Evolutionary conservation across 1,140 invertebrate species (phyloP).

Genomic region (Propsilocerus akamusi): DNA sequence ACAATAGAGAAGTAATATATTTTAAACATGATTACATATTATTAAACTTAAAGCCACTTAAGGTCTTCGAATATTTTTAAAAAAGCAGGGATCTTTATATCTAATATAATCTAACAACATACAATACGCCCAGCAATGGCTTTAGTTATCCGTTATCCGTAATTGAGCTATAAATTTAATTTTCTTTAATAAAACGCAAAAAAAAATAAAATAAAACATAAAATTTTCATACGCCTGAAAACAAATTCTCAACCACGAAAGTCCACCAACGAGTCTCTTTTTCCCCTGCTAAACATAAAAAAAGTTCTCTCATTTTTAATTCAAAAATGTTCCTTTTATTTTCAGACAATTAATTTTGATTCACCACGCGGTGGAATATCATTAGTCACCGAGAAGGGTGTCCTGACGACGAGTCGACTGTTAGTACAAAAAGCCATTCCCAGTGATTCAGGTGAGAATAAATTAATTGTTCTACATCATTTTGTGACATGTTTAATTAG

Average conservation of each 20-base stretch:
- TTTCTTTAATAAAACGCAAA: background rate
- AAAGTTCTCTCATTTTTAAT: constrained; percentile 5
- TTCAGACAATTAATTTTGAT: constrained; percentile 57
- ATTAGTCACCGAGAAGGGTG: constrained; percentile 59
- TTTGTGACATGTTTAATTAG: too few relatives aligned
- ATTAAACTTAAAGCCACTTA: too few relatives aligned
- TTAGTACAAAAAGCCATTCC: constrained; percentile 59
- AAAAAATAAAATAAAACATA: background rate
- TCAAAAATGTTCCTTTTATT: constrained; percentile 11
- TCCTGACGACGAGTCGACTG: constrained; percentile 56
- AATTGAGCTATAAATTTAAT: background rate
- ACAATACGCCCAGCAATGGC: too few relatives aligned
- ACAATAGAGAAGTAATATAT: constrained; percentile 51
- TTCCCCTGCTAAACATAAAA: too few relatives aligned
- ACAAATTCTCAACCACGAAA: background rate
- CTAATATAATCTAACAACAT: too few relatives aligned
- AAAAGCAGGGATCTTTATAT: too few relatives aligned
- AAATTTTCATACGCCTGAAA: background rate
- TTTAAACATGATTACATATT: background rate
- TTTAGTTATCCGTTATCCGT: too few relatives aligned
- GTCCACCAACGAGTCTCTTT: too few relatives aligned
- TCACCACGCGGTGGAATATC: constrained; percentile 58
- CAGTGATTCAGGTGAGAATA: constrained; percentile 47
- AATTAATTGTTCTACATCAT: too few relatives aligned
- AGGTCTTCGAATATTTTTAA: too few relatives aligned